A percentile compares a stretch with the other conserved stretches of the same genome.
Conservation (phyloP, 2,113 vertebrate species). For the Dolichotis patagonum region DNA sequence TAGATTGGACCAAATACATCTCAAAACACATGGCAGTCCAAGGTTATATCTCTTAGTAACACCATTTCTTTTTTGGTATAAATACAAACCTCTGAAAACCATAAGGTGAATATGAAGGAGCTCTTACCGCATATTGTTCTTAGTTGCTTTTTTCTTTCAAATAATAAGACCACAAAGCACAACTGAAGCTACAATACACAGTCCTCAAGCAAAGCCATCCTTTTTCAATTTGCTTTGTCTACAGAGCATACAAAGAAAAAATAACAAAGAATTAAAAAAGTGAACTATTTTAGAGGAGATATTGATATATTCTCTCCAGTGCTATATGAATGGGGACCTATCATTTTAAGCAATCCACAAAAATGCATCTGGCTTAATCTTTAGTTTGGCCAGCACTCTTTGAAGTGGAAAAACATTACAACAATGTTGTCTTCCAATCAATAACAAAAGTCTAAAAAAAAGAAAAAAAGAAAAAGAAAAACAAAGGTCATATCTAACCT, state of each 20-base stretch:
- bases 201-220: background rate
- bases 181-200: background rate
- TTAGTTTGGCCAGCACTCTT: background rate
- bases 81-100: background rate
- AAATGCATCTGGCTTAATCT: background rate
- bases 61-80: background rate
- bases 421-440: background rate
- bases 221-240: background rate
- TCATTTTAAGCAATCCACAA: background rate
- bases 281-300: background rate
- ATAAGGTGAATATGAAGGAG: background rate
- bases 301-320: background rate
- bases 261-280: background rate
- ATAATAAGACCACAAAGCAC: background rate
- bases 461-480: background rate
- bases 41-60: slow-evolving; percentile 26
- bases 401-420: background rate
- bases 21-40: background rate
- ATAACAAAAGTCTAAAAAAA: background rate
- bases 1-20: background rate
- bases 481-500: background rate
- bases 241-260: background rate
- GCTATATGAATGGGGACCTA: background rate
- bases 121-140: background rate
- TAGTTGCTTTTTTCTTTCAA: background rate